phyloP scores from a whole-genome alignment of 2,888 invertebrate genomes.

The Caenorhabditis sulstoni region DNA sequence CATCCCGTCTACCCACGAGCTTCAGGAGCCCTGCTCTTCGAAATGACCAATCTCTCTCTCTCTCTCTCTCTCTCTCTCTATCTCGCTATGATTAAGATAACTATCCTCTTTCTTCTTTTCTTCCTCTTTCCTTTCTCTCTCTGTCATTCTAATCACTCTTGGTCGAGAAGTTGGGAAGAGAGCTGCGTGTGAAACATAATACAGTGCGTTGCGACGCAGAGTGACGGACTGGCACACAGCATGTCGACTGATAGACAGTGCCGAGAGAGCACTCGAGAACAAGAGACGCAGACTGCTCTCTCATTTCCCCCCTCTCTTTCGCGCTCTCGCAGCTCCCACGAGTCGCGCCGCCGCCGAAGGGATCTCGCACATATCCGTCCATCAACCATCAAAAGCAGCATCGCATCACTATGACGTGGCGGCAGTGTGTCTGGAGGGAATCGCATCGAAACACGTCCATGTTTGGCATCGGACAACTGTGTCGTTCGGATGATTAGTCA shows the following conservation, averaged over 20 bases:
- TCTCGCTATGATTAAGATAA: conserved; percentile 30
- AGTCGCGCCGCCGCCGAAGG: neutral
- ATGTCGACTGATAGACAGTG: conserved; percentile 54
- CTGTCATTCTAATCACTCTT: conserved; percentile 14
- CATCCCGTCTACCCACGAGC: neutral
- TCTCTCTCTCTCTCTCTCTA: conserved; percentile 19
- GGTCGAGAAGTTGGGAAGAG: neutral
- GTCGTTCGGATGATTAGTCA: conserved; percentile 40
- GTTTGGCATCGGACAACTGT: neutral
- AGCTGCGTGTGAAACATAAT: conserved; percentile 45
- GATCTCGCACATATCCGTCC: conserved; percentile 9
- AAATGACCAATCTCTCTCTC: neutral
- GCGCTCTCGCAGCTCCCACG: conserved; percentile 28
- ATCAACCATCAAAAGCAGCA: neutral
- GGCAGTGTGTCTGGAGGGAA: neutral
- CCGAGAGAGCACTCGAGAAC: conserved; percentile 2
- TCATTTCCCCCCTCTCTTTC: conserved; percentile 19
- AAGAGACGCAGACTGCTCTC: conserved; percentile 42
- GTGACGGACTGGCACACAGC: conserved; percentile 29
- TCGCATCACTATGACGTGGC: conserved; percentile 21
- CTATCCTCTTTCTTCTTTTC: conserved; percentile 1
- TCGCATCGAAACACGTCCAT: neutral
- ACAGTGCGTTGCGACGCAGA: conserved; percentile 45
- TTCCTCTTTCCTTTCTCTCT: conserved; percentile 3
- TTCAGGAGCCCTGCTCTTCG: conserved; percentile 4